Evolutionary conservation across 30 jellyfish, hydroid and myxozoan species (phyloP).

Genomic region (Turritopsis dohrnii): DNA sequence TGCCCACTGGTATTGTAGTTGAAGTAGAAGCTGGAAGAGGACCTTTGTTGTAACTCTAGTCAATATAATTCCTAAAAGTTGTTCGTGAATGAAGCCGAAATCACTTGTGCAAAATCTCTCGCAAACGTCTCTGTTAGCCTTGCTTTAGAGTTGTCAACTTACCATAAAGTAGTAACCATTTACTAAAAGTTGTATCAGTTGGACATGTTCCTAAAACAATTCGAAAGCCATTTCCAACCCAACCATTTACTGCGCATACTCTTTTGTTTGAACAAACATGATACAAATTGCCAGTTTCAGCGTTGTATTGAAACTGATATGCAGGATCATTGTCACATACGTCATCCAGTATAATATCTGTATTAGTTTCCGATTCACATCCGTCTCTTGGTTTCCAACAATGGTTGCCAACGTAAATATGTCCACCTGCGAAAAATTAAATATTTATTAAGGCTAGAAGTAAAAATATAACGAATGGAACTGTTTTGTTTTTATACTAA

Average conservation of each 20-base stretch:
- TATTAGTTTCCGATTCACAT: neutral
- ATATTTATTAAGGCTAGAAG: too few relatives aligned
- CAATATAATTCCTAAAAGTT: too few relatives aligned
- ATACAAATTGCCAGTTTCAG: neutral
- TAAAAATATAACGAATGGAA: too few relatives aligned
- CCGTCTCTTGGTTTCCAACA: slow-evolving; percentile 14
- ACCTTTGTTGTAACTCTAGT: too few relatives aligned
- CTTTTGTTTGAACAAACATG: slow-evolving; percentile 3
- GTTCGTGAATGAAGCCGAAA: too few relatives aligned
- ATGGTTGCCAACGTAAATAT: neutral
- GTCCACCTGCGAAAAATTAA: neutral
- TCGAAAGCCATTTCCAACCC: neutral
- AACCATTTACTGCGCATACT: neutral
- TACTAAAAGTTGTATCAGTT: neutral
- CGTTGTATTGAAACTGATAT: neutral
- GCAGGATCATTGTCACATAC: neutral
- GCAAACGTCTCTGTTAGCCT: too few relatives aligned
- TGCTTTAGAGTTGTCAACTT: too few relatives aligned
- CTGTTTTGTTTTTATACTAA: too few relatives aligned
- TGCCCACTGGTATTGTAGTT: too few relatives aligned
- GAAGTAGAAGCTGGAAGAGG: too few relatives aligned
- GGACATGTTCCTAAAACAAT: slow-evolving; percentile 8
- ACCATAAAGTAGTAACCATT: neutral
- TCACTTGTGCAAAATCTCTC: too few relatives aligned
- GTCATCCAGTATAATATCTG: neutral